Base-by-base conservation (phyloP, 2,797 vertebrate species). In the Aplochiton taeniatus region DNA sequence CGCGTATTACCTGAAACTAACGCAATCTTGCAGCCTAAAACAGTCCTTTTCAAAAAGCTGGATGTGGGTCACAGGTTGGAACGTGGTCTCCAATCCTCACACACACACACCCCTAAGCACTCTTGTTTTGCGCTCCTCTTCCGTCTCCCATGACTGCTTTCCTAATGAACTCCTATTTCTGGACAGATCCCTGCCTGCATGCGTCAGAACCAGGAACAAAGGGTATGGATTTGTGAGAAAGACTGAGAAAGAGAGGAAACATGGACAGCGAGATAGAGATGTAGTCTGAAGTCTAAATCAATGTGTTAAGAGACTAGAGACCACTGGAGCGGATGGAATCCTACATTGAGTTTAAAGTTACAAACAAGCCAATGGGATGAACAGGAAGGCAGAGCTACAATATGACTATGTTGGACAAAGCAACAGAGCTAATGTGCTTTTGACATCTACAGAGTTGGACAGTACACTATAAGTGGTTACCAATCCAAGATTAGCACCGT, bases 121-220 rank as follows among this genome's bases (percentile, higher is more conserved):
- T 17, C 55, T 31, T n/a, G 55, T 57, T 42, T 8, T 12, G n/a
- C n/a, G 11, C 42, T 44, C 14, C 57, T 4, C 44, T 31, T 31
- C 31, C 31, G 31, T 31, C 31, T 31, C 31, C 16, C 58, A 9
- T 54, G 42, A 46, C 44, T 47, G 19, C 43, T 19, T 47, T 59
- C n/a, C 7, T 47, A 47, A 59, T 19, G 12, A 47, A 47, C 58
- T 59, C 31, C 52, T 18, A 46, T 59, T 59, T 45, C 46, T 18
- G 43, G 43, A n/a, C 17, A 59, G 17, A 57, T 31, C 17, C 11
- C 18, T 42, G 13, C 54, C 31, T 17, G n/a, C 10, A 45, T 58
- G 57, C 11, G n/a, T 58, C 42, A 58, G 47, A 4, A 48, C 47
- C 44, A 19, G 58, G 17, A 19, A 60, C 17, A 20, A 7, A 17